These are phyloP conservation scores for Centropus unirufus DNA, from an alignment of 2,113 vertebrate genomes.

Conservation along the genomic window DNA sequence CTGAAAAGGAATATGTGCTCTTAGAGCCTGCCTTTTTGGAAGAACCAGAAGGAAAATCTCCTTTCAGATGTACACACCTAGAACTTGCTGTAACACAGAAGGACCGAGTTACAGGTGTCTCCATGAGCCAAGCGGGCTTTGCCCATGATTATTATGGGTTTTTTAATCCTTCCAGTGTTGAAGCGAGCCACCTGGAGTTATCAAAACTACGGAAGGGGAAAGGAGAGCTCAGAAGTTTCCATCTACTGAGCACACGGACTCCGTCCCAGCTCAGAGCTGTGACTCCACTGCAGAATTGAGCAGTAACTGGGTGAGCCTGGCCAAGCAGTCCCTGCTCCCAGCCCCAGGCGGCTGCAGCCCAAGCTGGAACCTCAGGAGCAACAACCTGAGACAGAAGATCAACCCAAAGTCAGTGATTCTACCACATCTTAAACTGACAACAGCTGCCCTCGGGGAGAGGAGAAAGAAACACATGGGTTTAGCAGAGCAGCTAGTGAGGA, in stretches of 20 bases:
- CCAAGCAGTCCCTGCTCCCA: not conserved
- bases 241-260: not conserved
- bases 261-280: not conserved
- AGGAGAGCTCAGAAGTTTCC: not conserved
- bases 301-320: not conserved
- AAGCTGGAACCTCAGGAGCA: not conserved
- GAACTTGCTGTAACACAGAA: too few species aligned
- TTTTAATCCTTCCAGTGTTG: not conserved
- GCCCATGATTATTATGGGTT: not conserved
- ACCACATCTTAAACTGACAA: not conserved
- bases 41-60: not conserved
- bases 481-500: not conserved
- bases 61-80: not conserved
- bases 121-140: not conserved
- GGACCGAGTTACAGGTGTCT: not conserved
- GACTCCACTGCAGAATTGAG: conserved; percentile 52
- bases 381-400: not conserved
- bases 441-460: not conserved
- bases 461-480: not conserved
- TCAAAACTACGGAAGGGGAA: conserved; percentile 8
- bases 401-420: not conserved
- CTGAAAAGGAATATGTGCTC: not conserved
- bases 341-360: not conserved
- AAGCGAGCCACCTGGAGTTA: conserved; percentile 1
- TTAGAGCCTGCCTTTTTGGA: not conserved